Evolutionary conservation across 23 tunicate species (phyloP), one percentile per base, ranked within the genome.

Genomic region (Trididemnum miniatum): DNA sequence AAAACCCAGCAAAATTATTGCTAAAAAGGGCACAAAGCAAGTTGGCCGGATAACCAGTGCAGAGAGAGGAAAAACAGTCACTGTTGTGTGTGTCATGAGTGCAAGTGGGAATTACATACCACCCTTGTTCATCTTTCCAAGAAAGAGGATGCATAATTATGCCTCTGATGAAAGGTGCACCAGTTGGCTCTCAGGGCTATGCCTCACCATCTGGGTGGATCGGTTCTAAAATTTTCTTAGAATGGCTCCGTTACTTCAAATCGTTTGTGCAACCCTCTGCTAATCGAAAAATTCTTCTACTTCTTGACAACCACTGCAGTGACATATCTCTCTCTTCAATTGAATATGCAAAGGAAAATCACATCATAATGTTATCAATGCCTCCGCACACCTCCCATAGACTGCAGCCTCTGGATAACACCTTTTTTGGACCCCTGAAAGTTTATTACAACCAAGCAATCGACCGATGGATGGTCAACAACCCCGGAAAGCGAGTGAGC

Each of bases 321-420:
- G 79, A 79, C 37, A 4, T 54, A 3, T 23, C 20, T 78, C 44
- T 79, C 36, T 20, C 27, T 20, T 79, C 79, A n/a, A 59, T 79
- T 62, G 83, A 79, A 15, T 54, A 24, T 52, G 67, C 74, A 2
- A 29, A 24, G 22, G 77, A 59, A 15, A 25, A 59, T 57, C 36
- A 37, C 15, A 18, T 79, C 25, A 31, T 54, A 9, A 18, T 79
- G 35, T 24, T 79, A 5, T 51, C 83, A 57, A 24, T 79, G 28
- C 83, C 83, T 20, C 83, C 81, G 12, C 79, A 79, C 67, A 65
- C 79, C 22, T 79, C 83, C 28, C 79, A 79, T 35, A 22, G 24
- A 24, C 37, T 79, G 74, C 83, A 79, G 27, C 83, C 83, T 3
- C 74, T 79, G 9, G 74, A 79, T 79, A 79, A 78, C 33, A 31